Evolutionary conservation across 1,140 invertebrate genomes (phyloP), one percentile per base, ranked within the genome.

Genomic region (Drosophila elegans): DNA sequence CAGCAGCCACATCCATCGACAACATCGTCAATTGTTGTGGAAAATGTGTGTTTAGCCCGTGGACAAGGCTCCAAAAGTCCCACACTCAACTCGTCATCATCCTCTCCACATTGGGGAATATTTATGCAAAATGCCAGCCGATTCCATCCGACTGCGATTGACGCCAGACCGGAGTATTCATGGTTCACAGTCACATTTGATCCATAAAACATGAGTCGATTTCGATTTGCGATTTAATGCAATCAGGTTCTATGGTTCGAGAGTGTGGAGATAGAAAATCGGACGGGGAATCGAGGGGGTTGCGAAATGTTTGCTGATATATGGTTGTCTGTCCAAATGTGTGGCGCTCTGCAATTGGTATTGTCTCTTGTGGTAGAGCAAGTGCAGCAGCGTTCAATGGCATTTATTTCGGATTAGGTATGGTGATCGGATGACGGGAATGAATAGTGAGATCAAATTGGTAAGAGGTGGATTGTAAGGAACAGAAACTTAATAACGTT

Each of bases 121-220:
- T 88, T 86, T 86, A 86, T 86, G 75, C 83, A 86, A 76, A 67
- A 64, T 51, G 52, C 59, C 25, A 36, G 21, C 52, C 55, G 41
- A 54, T 38, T 39, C 73, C 41, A 46, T 38, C 59, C 53, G 49
- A 41, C 32, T 60, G 0, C 21, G 32, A 39, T 48, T 27, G 48
- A 25, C 29, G 16, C 16, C 60, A 29, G 27, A n/a, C 10, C 62
- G 62, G 25, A 27, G 64, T 41, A 86, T 86, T 86, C 83, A 86
- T 82, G 68, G 83, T 60, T 69, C 51, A 61, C 63, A 59, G 46
- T 59, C 68, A 59, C 78, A 69, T 72, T 76, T 80, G 67, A 85
- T 85, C 69, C 82, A 86, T 86, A 86, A 86, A 82, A 82, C 82
- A 86, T 86, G 82, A 88, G 78, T 48, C 54, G 44, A 86, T 81